Percentiles rank a stretch among this genome's conserved stretches.
phyloP scores from a whole-genome alignment of 1,140 invertebrate species.

The Drosophila azteca region DNA sequence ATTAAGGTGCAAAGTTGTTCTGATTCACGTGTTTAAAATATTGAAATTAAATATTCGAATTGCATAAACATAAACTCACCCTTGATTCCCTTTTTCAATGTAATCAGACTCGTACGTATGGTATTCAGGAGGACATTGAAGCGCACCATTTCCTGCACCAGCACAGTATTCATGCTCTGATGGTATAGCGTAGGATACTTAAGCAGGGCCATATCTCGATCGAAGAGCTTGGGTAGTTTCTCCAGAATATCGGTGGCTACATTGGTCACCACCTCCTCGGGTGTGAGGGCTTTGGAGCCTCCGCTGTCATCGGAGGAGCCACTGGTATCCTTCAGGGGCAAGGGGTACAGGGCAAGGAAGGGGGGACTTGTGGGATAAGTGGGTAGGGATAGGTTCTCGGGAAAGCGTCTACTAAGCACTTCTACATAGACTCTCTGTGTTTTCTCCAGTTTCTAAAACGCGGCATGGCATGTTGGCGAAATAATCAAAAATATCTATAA shows the following conservation, averaged over 20 bases:
- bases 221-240: slow-evolving; percentile 90
- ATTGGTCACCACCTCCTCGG: slow-evolving; percentile 88
- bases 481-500: slow-evolving; percentile 10
- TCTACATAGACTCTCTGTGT: slow-evolving; percentile 64
- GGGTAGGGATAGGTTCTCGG: slow-evolving; percentile 75
- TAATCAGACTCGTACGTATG: slow-evolving; percentile 90
- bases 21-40: slow-evolving; percentile 2
- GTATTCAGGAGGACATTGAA: slow-evolving; percentile 92
- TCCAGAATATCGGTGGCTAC: slow-evolving; percentile 89
- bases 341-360: slow-evolving; percentile 66
- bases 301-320: slow-evolving; percentile 81
- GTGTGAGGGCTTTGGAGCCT: slow-evolving; percentile 77
- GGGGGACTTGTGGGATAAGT: slow-evolving; percentile 74
- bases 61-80: slow-evolving; percentile 85
- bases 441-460: slow-evolving; percentile 70
- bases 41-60: slow-evolving; percentile 29
- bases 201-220: slow-evolving; percentile 87
- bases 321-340: slow-evolving; percentile 75
- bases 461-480: slow-evolving; percentile 12
- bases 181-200: slow-evolving; percentile 92
- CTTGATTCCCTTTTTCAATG: slow-evolving; percentile 95
- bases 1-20: slow-evolving; percentile 12
- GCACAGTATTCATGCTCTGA: slow-evolving; percentile 90
- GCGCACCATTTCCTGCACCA: slow-evolving; percentile 96
- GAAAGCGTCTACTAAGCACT: slow-evolving; percentile 67